These are phyloP conservation scores for Squalus acanthias DNA, from an alignment of 2,797 vertebrate genomes.

Conservation along the genomic window DNA sequence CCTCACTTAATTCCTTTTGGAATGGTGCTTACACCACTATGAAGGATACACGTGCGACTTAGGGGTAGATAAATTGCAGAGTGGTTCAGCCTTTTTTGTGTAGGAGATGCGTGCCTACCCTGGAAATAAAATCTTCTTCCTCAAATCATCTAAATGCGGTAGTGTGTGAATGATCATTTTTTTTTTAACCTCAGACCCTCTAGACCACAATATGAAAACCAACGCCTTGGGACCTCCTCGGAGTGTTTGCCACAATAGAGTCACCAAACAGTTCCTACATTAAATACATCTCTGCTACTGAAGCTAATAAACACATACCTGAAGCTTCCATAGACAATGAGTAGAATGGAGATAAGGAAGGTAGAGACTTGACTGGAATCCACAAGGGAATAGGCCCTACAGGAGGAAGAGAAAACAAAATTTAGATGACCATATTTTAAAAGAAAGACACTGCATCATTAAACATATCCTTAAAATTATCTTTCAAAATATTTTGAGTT, in stretches of 20 bases:
- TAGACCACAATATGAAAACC: background rate
- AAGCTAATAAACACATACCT: conserved; percentile 66
- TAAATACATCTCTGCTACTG: background rate
- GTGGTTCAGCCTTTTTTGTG: no score
- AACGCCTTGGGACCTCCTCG: background rate
- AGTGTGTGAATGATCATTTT: background rate
- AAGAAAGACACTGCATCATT: background rate
- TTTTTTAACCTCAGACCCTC: no score
- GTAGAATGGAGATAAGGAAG: conserved; percentile 98
- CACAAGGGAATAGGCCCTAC: conserved; percentile 96
- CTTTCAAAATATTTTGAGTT: background rate
- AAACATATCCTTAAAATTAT: background rate
- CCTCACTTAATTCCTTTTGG: background rate
- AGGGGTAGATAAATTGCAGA: no score
- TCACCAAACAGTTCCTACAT: background rate
- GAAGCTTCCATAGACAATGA: conserved; percentile 99
- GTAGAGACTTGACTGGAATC: conserved; percentile 99
- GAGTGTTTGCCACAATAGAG: background rate
- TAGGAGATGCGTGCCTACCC: background rate
- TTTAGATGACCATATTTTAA: conserved; percentile 33
- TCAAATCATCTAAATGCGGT: background rate
- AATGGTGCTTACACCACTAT: background rate
- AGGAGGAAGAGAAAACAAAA: conserved; percentile 41
- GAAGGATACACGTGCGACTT: background rate
- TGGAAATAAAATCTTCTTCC: background rate